Evolutionary conservation across 1,140 invertebrate genomes (phyloP), one percentile per base, ranked within the genome.

Genomic region (Zaprionus capensis): DNA sequence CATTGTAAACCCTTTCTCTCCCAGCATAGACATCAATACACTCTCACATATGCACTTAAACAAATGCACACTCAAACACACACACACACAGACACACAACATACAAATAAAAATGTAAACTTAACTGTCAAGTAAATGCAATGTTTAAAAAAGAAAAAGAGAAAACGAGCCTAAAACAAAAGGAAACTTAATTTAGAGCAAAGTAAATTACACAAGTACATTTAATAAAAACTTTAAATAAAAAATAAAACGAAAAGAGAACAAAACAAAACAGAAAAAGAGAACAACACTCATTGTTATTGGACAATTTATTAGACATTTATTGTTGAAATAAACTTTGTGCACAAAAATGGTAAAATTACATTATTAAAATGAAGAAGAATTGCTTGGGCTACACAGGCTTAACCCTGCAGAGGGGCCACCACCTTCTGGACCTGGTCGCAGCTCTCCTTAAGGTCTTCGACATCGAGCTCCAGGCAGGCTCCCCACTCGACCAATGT

Each of bases 401-500:
- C 12, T 36, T 88, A 92, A 28, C 91, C 91, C 55, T 90, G 41
- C 46, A 92, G 69, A 53, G 87, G 91, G 1, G 91, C 85, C 51
- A 78, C 75, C 9, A 77, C 81, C 24, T 84, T 84, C 64, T 87
- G 84, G 31, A 93, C 91, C 46, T 91, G 82, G 59, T 92, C 91
- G 59, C 92, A 93, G 17, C 84, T 79, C 72, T 92, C 91, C 24
- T 81, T 76, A 5, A 93, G 83, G 62, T 93, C 92, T 62, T 82
- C 90, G 68, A 96, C 95, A 61, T 97, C 95, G 31, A 98, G 94
- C 88, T 98, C 95, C 67, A 99, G 94, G 88, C 98, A 99, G 91
- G 95, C 96, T 76, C 97, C 98, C 98, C 98, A 99, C 93, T 99
- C 98, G 69, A 95, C 93, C 44, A 99, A 94, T 9, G 97, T 96